Conservation (phyloP, 1,140 invertebrate genomes). For the Drosophila micromelanica region DNA sequence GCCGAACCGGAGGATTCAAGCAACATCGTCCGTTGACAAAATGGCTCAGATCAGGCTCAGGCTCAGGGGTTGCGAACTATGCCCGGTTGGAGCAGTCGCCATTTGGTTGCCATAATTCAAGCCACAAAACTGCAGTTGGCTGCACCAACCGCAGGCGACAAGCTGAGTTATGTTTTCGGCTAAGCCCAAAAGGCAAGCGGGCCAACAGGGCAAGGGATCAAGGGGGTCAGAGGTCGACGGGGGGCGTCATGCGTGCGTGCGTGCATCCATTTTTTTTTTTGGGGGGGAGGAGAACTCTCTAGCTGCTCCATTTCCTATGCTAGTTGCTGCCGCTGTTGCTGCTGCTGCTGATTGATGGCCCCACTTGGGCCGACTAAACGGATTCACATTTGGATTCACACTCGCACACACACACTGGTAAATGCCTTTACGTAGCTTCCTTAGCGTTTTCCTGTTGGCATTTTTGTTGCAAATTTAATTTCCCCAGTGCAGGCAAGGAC, state of each 20-base stretch:
- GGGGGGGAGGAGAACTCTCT: background rate
- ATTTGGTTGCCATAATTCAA: constrained; percentile 43
- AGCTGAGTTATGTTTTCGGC: constrained; percentile 32
- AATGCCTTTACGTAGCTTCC: constrained; percentile 31
- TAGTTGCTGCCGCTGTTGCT: constrained; percentile 24
- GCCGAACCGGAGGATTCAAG: constrained; percentile 9
- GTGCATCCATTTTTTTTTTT: constrained; percentile 5
- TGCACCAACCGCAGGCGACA: constrained; percentile 29
- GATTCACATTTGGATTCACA: constrained; percentile 39
- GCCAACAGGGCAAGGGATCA: background rate
- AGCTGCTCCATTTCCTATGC: constrained; percentile 12
- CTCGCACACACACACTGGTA: constrained; percentile 4
- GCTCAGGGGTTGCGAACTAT: background rate
- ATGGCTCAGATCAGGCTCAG: background rate
- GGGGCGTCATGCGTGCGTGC: constrained; percentile 36
- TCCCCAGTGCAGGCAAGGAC: constrained; percentile 49
- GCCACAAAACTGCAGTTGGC: constrained; percentile 37
- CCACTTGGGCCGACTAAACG: constrained; percentile 67
- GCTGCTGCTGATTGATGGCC: constrained; percentile 63
- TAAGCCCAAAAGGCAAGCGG: background rate
- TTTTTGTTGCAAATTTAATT: constrained; percentile 67
- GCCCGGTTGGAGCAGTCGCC: constrained; percentile 1
- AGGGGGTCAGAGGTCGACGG: background rate
- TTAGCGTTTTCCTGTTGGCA: constrained; percentile 38
- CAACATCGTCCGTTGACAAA: constrained; percentile 30